These are phyloP conservation scores for Lepisosteus osseus DNA, from an alignment of 2,113 vertebrate genomes.

Conservation along the genomic window DNA sequence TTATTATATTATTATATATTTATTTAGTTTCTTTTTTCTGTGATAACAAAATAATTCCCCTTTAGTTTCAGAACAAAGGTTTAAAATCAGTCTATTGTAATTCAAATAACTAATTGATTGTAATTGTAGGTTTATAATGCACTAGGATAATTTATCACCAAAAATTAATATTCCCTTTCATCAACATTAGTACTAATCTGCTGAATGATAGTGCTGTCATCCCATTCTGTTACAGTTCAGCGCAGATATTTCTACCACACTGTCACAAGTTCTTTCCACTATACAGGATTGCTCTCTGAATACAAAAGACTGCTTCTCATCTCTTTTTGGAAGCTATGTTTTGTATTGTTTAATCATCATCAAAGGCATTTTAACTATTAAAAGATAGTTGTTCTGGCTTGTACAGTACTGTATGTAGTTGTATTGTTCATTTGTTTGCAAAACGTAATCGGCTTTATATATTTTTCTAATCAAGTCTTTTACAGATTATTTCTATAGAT, in stretches of 20 bases:
- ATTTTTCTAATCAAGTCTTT: not conserved
- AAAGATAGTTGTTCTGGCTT: not conserved
- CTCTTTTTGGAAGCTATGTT: not conserved
- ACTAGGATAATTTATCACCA: not conserved
- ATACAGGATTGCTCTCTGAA: not conserved
- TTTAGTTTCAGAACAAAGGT: no score
- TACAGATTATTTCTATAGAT: not conserved
- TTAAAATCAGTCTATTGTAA: no score
- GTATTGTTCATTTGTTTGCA: not conserved
- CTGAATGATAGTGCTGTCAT: not conserved
- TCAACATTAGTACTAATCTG: not conserved
- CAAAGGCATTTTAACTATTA: not conserved
- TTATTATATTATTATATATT: no score
- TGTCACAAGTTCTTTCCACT: not conserved
- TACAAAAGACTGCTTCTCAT: not conserved
- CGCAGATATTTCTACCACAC: not conserved
- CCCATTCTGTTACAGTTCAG: slow-evolving; percentile 7
- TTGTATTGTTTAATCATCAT: not conserved
- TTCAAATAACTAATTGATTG: no score
- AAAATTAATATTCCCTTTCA: not conserved
- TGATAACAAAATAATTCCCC: no score
- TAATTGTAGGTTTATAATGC: no score
- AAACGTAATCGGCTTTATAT: not conserved
- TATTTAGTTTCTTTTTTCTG: no score
- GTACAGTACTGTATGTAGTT: no score